Evolutionary conservation across 2,888 invertebrate species (phyloP), one percentile per base, ranked within the genome.

Genomic region (Sarcophaga subvicina): DNA sequence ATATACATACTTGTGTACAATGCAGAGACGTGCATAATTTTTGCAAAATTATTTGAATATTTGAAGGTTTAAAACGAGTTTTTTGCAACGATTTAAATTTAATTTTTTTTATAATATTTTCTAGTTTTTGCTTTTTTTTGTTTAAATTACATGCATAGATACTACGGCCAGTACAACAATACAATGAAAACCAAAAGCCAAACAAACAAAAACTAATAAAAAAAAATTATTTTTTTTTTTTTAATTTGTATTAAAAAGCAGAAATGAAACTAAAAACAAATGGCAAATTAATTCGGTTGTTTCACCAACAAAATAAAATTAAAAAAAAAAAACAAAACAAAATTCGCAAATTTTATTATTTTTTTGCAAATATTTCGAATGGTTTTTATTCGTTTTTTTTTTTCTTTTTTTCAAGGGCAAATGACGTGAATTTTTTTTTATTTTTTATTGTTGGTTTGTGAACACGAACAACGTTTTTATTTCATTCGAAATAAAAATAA

Each of bases 41-140:
- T 92, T 90, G 91, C 91, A 91, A 90, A 75, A 90, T 89, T 89
- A 90, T 89, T 89, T 91, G 89, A 91, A 91, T 89, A 89, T 89
- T 89, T 91, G 90, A 91, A 91, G 91, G 90, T 90, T 90, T 88
- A 60, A 78, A 80, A 82, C 85, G 73, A 69, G 78, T 80, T 80
- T 88, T 83, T 84, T 79, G 20, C 54, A 54, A 20, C 49, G 37
- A 22, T 76, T 54, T 85, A 60, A 37, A 37, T 8, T 37, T 10
- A 37, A 37, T 8, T 10, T n/a, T 14, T 76, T 49, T 77, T 78
- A 22, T 54, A 27, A 27, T 64, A 25, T 69, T 47, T 49, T 71
- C 54, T 60, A 67, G 3, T 63, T 54, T 25, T 75, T 63, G 54
- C 59, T 79, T 22, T 62, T 59, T 22, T 54, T 20, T 22, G 71